A percentile compares a stretch with the other conserved stretches of the same genome.
Evolutionary conservation across 2,888 invertebrate genomes (phyloP).

Genomic region (Torymus auratus): DNA sequence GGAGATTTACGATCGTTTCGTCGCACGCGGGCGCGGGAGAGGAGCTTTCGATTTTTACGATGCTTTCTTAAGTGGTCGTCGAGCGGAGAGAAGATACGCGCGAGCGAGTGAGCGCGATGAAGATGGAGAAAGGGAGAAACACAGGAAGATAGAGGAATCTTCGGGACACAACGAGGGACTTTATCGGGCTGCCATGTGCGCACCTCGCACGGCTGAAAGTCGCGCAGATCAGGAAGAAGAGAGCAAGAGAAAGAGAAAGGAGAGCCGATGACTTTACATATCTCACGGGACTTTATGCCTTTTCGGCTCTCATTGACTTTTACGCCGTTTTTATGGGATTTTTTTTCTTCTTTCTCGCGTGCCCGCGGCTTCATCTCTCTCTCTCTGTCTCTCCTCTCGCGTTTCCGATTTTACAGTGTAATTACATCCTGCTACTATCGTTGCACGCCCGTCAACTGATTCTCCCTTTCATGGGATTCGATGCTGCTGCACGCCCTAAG

Average conservation of each 20-base stretch:
- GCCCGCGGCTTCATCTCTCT: background rate
- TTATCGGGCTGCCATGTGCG: too few species aligned
- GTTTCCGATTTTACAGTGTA: constrained; percentile 54
- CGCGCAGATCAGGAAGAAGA: constrained; percentile 18
- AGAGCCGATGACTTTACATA: constrained; percentile 44
- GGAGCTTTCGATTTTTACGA: constrained; percentile 61
- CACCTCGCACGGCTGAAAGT: constrained; percentile 25
- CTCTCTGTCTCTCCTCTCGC: constrained; percentile 17
- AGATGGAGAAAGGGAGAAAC: constrained; percentile 33
- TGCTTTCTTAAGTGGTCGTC: constrained; percentile 58
- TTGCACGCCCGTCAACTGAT: background rate
- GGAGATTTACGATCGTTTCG: constrained; percentile 58
- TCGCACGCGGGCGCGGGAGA: constrained; percentile 23
- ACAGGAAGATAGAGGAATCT: constrained; percentile 6
- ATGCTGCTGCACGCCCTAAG: background rate
- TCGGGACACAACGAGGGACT: too few species aligned
- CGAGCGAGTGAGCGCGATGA: background rate
- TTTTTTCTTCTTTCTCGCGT: constrained; percentile 22
- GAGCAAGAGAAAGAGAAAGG: background rate
- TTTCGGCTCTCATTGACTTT: constrained; percentile 55
- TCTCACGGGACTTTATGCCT: constrained; percentile 50
- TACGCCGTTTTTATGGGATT: constrained; percentile 52
- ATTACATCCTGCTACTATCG: constrained; percentile 54
- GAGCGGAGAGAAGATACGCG: constrained; percentile 13
- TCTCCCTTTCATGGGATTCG: background rate